Percentiles rank a stretch among this genome's conserved stretches.
Conservation (phyloP, 92 coral and sea anemone genomes). For the Phenganax stokvisi region DNA sequence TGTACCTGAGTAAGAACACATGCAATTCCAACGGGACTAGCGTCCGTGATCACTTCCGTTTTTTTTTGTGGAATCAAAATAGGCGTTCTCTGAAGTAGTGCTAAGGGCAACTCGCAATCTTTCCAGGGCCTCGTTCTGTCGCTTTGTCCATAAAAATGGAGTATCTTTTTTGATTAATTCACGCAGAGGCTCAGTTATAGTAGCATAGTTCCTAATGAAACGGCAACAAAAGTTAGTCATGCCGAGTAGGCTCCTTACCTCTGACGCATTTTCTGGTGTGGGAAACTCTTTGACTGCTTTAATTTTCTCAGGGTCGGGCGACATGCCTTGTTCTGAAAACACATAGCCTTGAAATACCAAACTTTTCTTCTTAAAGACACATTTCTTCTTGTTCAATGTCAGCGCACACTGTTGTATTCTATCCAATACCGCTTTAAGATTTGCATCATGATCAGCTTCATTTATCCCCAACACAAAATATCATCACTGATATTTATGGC, state of each 20-base stretch:
- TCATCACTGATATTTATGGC: conserved; percentile 47
- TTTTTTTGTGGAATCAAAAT: conserved; percentile 37
- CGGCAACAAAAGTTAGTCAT: conserved; percentile 52
- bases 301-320: too few relatives aligned
- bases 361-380: conserved; percentile 36
- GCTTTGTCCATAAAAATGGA: conserved; percentile 35
- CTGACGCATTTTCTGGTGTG: too few relatives aligned
- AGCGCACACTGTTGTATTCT: conserved; percentile 48
- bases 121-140: conserved; percentile 32
- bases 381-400: conserved; percentile 49
- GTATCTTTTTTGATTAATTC: conserved; percentile 5
- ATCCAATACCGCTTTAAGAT: conserved; percentile 42
- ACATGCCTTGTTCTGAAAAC: too few relatives aligned
- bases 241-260: conserved; percentile 49
- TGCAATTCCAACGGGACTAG: conserved; percentile 21
- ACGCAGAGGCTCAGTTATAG: conserved; percentile 26
- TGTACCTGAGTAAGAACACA: conserved; percentile 14
- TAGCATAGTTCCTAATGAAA: conserved; percentile 46
- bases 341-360: conserved; percentile 30
- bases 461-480: conserved; percentile 42
- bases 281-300: too few relatives aligned
- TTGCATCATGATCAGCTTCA: conserved; percentile 41
- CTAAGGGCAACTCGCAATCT: conserved; percentile 26
- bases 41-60: conserved; percentile 5
- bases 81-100: conserved; percentile 20